Conservation (phyloP, 2,888 invertebrate genomes). For the Brenthis daphne region DNA sequence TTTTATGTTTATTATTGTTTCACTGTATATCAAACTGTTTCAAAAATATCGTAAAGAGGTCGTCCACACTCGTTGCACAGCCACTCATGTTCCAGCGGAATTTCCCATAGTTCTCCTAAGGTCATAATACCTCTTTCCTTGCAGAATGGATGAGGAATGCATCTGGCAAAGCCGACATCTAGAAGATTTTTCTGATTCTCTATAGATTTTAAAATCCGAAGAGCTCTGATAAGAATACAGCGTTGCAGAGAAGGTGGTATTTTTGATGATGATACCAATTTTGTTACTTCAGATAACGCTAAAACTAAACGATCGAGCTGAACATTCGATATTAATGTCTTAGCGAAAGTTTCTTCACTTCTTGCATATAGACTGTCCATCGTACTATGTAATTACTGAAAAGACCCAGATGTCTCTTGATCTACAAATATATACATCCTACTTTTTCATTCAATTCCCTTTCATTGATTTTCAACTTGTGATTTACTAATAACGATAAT, state of each 20-base stretch:
- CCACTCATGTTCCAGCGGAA: conserved; percentile 39
- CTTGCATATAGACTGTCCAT: conserved; percentile 36
- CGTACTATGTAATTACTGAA: conserved; percentile 1
- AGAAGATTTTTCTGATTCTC: conserved; percentile 32
- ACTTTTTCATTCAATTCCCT: too few relatives aligned
- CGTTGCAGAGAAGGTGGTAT: conserved; percentile 27
- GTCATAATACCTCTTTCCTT: background rate
- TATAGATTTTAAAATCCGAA: conserved; percentile 32
- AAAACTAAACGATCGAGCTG: conserved; percentile 27
- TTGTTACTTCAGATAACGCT: conserved; percentile 26
- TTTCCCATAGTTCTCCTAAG: conserved; percentile 40
- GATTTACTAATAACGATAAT: too few relatives aligned
- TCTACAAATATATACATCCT: background rate
- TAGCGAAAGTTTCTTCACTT: conserved; percentile 32
- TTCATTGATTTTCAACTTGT: background rate
- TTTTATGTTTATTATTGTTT: background rate
- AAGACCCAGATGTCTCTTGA: background rate
- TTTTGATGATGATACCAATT: conserved; percentile 16
- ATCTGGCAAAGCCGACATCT: conserved; percentile 30
- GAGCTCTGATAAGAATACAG: conserved; percentile 20
- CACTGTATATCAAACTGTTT: background rate
- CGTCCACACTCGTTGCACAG: conserved; percentile 37
- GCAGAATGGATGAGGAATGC: conserved; percentile 35
- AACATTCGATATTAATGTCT: conserved; percentile 23
- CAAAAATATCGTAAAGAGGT: conserved; percentile 30